Percentiles rank a stretch among this genome's conserved stretches.
These are phyloP conservation scores for Lota lota DNA, from an alignment of 2,113 vertebrate species.

Conservation along the genomic window DNA sequence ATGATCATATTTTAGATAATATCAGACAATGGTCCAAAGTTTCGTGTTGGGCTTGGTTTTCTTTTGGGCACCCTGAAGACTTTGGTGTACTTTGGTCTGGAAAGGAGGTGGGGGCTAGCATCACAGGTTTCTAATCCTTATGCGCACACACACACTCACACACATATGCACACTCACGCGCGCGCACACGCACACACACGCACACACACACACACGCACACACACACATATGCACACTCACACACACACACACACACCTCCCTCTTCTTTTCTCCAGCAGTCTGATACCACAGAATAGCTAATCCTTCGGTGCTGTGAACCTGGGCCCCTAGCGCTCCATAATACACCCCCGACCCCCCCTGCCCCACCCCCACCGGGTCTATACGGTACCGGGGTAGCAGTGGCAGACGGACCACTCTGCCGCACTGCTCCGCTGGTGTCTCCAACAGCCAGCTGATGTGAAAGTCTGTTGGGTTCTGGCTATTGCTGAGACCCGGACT, in stretches of 20 bases:
- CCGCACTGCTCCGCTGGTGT: constrained; percentile 40
- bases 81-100: too few species aligned
- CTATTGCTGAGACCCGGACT: constrained; percentile 16
- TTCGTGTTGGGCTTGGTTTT: too few species aligned
- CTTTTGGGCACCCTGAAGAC: too few species aligned
- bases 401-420: constrained; percentile 21
- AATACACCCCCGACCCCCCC: constrained; percentile 9
- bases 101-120: too few species aligned
- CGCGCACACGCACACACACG: background rate
- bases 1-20: too few species aligned
- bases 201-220: constrained; percentile 8
- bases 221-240: constrained; percentile 10
- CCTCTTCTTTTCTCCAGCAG: constrained; percentile 23
- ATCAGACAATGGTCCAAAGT: too few species aligned
- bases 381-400: background rate
- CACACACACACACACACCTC: constrained; percentile 24
- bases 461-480: constrained; percentile 43
- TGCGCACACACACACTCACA: too few species aligned
- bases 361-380: constrained; percentile 2
- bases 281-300: constrained; percentile 44
- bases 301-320: constrained; percentile 42
- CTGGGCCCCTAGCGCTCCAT: constrained; percentile 13
- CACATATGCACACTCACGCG: background rate
- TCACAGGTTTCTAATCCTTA: too few species aligned
- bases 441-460: constrained; percentile 57